Evolutionary conservation across 1,140 invertebrate genomes (phyloP), one percentile per base, ranked within the genome.

Genomic region (Philopotamus ludificatus): DNA sequence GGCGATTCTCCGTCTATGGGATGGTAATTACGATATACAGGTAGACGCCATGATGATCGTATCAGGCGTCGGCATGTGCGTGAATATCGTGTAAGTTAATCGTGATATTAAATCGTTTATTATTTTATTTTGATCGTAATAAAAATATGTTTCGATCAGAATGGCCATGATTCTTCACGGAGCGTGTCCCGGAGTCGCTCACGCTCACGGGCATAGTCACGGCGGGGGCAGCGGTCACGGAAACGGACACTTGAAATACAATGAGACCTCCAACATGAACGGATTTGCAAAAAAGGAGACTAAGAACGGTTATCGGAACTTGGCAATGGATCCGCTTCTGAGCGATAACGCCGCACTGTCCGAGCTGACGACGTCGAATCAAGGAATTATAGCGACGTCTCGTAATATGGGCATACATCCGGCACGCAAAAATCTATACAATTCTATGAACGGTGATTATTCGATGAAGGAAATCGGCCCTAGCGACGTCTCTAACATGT

Each of bases 21-120:
- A 82, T 9, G 81, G 85, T 51, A 82, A 91, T 64, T 95, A 91
- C 79, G 83, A 89, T 72, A 89, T 97, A 25, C 81, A 95, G 72
- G 88, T 89, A 0, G 81, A 86, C 72, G 86, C 91, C 51, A 97
- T 97, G 94, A 83, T 96, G 73, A 83, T 92, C 44, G 93, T 94
- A 16, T 89, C 93, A 9, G 87, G 83, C 10, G 82, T 92, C 71
- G 94, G 93, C 1, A 89, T 97, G 55, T 77, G 79, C 42, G 88
- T 96, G 70, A 97, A 97, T 80, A 80, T 96, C 20, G 78, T 93
- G 86, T 94, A 80, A 86, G 87, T 84, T 61, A 42, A 9, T 15
- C 53, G 34, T n/a, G n/a, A n/a, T n/a, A 34, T 34, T 34, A 34
- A 34, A 34, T 34, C 4, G 12, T 34, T 34, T 7, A 7, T 34